phyloP scores from a whole-genome alignment of 1,140 invertebrate species.

The Reticulitermes speratus region DNA sequence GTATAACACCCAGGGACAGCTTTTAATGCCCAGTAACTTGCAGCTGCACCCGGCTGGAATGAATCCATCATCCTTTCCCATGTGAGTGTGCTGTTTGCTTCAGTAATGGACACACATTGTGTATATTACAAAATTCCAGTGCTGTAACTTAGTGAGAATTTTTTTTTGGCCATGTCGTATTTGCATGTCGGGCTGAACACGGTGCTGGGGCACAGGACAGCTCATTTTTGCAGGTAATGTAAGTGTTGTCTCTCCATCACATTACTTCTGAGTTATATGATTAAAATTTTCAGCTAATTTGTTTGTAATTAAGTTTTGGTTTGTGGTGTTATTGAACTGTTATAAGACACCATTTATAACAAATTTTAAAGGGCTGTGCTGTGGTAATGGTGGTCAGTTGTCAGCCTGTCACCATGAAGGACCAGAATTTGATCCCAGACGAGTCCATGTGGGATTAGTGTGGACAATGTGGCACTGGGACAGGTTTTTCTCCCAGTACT shows the following conservation, averaged over 20 bases:
- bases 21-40: slow-evolving; percentile 77
- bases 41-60: slow-evolving; percentile 69
- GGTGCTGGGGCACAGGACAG: not conserved
- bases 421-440: no score
- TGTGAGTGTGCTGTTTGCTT: slow-evolving; percentile 47
- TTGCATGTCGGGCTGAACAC: not conserved
- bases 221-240: slow-evolving; percentile 20
- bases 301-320: no score
- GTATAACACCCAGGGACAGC: slow-evolving; percentile 72
- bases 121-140: not conserved
- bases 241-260: not conserved
- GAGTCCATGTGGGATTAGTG: no score
- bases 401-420: no score
- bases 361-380: no score
- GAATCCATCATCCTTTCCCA: slow-evolving; percentile 77
- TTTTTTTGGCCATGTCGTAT: slow-evolving; percentile 18
- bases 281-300: no score
- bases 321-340: no score
- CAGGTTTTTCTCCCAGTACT: no score
- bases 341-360: no score
- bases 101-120: not conserved
- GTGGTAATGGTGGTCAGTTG: no score
- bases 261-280: not conserved
- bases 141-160: not conserved
- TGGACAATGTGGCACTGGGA: no score